Evolutionary conservation across 2,888 invertebrate genomes (phyloP).

Genomic region (Abrostola tripartita): DNA sequence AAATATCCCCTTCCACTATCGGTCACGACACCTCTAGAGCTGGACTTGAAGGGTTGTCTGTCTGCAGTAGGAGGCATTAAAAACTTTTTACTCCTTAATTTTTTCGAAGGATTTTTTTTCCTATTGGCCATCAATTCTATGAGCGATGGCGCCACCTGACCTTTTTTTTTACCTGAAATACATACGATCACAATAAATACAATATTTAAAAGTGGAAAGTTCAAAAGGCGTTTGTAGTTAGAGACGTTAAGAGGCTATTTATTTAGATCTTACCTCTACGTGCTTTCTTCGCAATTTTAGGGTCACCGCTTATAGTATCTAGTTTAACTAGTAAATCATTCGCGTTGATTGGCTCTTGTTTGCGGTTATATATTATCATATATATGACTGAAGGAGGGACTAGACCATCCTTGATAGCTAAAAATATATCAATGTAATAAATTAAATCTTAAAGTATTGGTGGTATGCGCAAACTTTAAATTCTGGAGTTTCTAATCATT

Average conservation of each 20-base stretch:
- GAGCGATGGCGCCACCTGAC: conserved; percentile 24
- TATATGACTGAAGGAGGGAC: conserved; percentile 33
- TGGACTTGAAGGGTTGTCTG: too few relatives aligned
- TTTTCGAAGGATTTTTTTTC: not conserved
- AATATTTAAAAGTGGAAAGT: not conserved
- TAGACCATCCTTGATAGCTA: conserved; percentile 18
- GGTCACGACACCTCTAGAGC: too few relatives aligned
- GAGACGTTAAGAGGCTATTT: too few relatives aligned
- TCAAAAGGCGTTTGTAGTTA: not conserved
- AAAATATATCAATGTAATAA: not conserved
- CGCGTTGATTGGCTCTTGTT: not conserved
- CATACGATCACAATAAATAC: not conserved
- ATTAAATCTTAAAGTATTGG: too few relatives aligned
- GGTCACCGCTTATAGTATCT: not conserved
- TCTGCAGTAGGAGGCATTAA: not conserved
- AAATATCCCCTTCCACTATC: too few relatives aligned
- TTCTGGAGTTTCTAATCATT: too few relatives aligned
- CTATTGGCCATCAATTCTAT: conserved; percentile 32
- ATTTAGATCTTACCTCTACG: conserved; percentile 7
- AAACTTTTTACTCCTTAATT: not conserved
- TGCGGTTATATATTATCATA: conserved; percentile 29
- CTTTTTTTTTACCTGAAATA: conserved; percentile 18
- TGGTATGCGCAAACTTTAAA: too few relatives aligned
- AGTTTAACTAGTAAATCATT: not conserved
- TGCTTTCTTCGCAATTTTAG: not conserved